A percentile compares a stretch with the other conserved stretches of the same genome.
Conservation (phyloP, 2,113 vertebrate genomes). For the Genyomyrus donnyi region DNA sequence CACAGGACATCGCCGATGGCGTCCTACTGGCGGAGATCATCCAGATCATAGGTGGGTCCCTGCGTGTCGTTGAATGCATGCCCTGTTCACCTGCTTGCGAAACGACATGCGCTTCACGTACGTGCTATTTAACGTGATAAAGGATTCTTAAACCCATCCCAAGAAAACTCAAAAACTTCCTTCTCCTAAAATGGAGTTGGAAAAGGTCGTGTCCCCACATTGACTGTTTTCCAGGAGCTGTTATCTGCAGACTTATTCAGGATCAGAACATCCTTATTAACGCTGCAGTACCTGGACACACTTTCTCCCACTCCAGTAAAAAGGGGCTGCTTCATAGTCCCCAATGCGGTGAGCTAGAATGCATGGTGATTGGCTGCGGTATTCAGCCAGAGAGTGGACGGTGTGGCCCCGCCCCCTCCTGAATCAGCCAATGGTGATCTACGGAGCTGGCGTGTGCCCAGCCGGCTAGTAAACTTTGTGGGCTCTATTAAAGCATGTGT, state of each 20-base stretch:
- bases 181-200: background rate
- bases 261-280: conserved; percentile 4
- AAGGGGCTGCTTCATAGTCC: background rate
- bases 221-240: background rate
- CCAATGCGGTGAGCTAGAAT: background rate
- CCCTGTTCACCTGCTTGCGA: background rate
- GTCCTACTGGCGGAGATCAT: conserved; percentile 98
- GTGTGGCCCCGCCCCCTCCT: background rate
- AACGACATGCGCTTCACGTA: background rate
- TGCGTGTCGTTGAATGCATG: background rate
- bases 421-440: background rate
- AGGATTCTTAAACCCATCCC: background rate
- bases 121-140: background rate
- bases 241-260: background rate
- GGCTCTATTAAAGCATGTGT: conserved; percentile 50
- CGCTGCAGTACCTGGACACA: conserved; percentile 1
- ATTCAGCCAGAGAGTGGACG: background rate
- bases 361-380: background rate
- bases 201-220: background rate
- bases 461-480: background rate
- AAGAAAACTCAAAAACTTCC: background rate
- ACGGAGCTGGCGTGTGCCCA: background rate
- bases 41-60: conserved; percentile 89
- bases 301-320: background rate
- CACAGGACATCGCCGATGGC: conserved; percentile 93